Evolutionary conservation across 2,888 invertebrate genomes (phyloP), one percentile per base, ranked within the genome.

Genomic region (Pseudanteris insignis): DNA sequence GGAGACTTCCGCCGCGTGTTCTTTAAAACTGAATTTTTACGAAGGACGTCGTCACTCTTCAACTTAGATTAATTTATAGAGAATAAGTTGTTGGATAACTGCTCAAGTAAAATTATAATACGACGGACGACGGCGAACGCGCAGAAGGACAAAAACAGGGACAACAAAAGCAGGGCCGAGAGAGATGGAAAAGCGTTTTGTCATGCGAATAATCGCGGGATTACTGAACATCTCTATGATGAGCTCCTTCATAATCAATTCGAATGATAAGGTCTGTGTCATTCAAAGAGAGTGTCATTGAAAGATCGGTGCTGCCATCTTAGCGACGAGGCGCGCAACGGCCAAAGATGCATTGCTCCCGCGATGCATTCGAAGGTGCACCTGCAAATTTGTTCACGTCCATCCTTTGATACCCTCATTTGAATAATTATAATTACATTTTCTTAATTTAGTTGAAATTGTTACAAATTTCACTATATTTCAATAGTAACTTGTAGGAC

Each of bases 171-270:
- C 34, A 47, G 55, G n/a, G 33, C 26, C 38, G 57, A 53, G 59
- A 53, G 47, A 63, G 57, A 50, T 65, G 50, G 58, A 61, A 55
- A 66, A 64, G 62, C 73, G 67, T 66, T 72, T 70, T 57, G 70
- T 73, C 71, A 70, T 67, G 65, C 69, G 73, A 71, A 75, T 77
- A 76, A 75, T 72, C 74, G 70, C 75, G 73, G 70, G 70, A 75
- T 77, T 75, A 78, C 77, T 76, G 75, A 71, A 69, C 66, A 61
- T 70, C 63, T 61, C 58, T 47, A 50, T 58, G 67, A 69, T 68
- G 68, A 73, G 66, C 66, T 72, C 69, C 68, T 67, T 64, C 38
- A 47, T 67, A 68, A 70, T 68, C 69, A 71, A 74, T 70, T 67
- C 70, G 70, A 73, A 73, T 70, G 69, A 75, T 74, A 73, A 76